Evolutionary conservation across 2,888 invertebrate genomes (phyloP).

Genomic region (Dermolepida albohirtum): DNA sequence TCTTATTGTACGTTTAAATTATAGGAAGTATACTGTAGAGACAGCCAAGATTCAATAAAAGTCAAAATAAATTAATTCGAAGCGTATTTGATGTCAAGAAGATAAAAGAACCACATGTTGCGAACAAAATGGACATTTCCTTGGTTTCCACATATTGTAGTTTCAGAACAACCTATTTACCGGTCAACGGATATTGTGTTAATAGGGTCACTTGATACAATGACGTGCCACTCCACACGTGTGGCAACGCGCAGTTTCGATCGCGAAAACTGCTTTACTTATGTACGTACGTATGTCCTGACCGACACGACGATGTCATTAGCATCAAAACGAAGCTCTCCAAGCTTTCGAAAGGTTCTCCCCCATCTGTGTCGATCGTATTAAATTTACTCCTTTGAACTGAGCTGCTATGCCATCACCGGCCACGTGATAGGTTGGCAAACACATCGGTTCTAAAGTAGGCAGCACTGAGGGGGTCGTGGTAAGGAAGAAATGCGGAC

Average conservation of each 20-base stretch:
- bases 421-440: slow-evolving; percentile 17
- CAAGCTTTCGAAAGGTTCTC: no score
- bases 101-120: slow-evolving; percentile 35
- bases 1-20: not conserved
- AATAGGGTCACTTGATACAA: slow-evolving; percentile 33
- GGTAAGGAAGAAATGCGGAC: slow-evolving; percentile 29
- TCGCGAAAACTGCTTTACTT: not conserved
- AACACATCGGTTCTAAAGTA: not conserved
- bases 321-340: slow-evolving; percentile 7
- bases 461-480: not conserved
- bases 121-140: slow-evolving; percentile 24
- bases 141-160: slow-evolving; percentile 19
- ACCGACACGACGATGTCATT: not conserved
- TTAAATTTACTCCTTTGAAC: no score
- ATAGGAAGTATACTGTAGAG: not conserved
- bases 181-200: slow-evolving; percentile 34
- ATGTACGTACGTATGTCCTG: no score
- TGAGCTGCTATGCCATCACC: not conserved
- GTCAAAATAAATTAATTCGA: slow-evolving; percentile 26
- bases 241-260: slow-evolving; percentile 4
- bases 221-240: slow-evolving; percentile 23
- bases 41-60: slow-evolving; percentile 12
- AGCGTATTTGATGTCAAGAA: slow-evolving; percentile 11
- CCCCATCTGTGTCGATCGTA: no score
- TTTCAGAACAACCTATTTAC: slow-evolving; percentile 33